Conservation (phyloP, 1,140 invertebrate species). For the Caerostris darwini region DNA sequence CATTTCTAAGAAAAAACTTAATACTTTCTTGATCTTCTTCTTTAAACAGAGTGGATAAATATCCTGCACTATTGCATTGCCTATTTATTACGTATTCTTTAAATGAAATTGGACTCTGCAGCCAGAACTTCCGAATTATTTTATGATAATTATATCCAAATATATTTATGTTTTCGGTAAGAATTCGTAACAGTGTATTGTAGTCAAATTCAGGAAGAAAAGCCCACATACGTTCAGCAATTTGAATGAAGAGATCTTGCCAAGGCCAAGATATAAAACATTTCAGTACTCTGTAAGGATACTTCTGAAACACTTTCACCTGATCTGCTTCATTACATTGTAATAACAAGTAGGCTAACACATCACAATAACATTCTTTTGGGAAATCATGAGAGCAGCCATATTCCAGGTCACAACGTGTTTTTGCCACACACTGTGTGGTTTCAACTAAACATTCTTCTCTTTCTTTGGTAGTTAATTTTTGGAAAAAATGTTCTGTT, state of each 20-base stretch:
- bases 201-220: conserved; percentile 67
- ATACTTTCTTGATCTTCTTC: conserved; percentile 53
- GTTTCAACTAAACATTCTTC: conserved; percentile 55
- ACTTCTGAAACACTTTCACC: conserved; percentile 60
- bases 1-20: conserved; percentile 53
- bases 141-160: conserved; percentile 72
- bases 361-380: conserved; percentile 71
- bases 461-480: conserved; percentile 1
- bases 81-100: conserved; percentile 63
- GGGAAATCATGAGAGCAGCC: conserved; percentile 47
- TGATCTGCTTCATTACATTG: conserved; percentile 68
- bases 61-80: conserved; percentile 24
- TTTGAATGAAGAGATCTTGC: conserved; percentile 73
- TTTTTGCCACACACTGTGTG: conserved; percentile 63
- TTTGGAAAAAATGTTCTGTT: conserved; percentile 60
- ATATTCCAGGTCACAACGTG: conserved; percentile 20
- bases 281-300: conserved; percentile 60
- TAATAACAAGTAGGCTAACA: conserved; percentile 72
- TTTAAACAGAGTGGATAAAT: conserved; percentile 47
- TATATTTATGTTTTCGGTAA: conserved; percentile 41
- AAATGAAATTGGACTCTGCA: conserved; percentile 39
- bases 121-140: conserved; percentile 71
- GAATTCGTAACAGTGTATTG: conserved; percentile 36
- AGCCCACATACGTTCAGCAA: conserved; percentile 55
- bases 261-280: conserved; percentile 66